Evolutionary conservation across 1,140 invertebrate species (phyloP).

Genomic region (Drosophila leontia): DNA sequence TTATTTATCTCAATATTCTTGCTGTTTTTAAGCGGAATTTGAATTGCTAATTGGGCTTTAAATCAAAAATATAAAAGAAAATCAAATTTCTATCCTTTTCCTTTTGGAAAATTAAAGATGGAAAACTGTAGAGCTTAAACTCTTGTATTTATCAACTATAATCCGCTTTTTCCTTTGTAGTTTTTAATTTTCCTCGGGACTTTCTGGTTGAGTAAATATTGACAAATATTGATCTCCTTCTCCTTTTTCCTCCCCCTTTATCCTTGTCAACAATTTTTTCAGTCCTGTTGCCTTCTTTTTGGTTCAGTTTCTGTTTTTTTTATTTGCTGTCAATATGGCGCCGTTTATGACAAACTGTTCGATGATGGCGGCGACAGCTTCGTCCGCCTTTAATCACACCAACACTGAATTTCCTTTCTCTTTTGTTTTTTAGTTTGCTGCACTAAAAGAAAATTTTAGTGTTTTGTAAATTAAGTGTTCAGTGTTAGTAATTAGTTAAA

Average conservation of each 20-base stretch:
- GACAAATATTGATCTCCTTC: conserved; percentile 46
- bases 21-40: not conserved
- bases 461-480: too few relatives aligned
- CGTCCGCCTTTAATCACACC: conserved; percentile 56
- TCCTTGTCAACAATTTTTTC: conserved; percentile 14
- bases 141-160: not conserved
- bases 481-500: not conserved
- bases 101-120: not conserved
- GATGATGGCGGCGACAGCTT: conserved; percentile 61
- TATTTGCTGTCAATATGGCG: conserved; percentile 70
- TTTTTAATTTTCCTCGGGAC: conserved; percentile 26
- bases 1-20: not conserved
- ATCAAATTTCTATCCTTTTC: accelerated
- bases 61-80: not conserved
- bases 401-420: conserved; percentile 7
- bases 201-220: conserved; percentile 28
- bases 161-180: conserved; percentile 11
- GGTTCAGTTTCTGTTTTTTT: conserved; percentile 17
- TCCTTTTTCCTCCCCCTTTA: not conserved
- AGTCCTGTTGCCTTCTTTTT: conserved; percentile 11
- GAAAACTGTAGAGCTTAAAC: not conserved
- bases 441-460: not conserved
- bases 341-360: conserved; percentile 73
- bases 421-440: not conserved
- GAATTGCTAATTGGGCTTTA: not conserved